phyloP scores from a whole-genome alignment of 2,113 vertebrate species.

The Hemichromis elongatus region DNA sequence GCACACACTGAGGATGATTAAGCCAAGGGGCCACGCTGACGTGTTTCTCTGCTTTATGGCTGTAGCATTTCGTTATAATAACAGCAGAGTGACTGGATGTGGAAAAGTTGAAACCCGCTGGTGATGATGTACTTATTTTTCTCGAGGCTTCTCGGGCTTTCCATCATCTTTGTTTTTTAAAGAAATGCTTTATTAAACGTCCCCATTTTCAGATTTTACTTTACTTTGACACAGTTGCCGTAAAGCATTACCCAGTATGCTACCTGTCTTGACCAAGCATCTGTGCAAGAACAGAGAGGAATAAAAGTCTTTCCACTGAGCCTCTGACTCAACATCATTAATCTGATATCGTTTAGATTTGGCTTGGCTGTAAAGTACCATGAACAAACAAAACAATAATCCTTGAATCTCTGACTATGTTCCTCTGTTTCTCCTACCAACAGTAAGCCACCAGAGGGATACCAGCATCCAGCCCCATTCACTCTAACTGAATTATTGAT shows the following conservation, averaged over 20 bases:
- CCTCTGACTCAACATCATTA: constrained; percentile 15
- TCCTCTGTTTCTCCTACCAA: constrained; percentile 12
- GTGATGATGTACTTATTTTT: not conserved
- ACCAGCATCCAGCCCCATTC: constrained; percentile 18
- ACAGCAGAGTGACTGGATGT: not conserved
- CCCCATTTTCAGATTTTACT: not conserved
- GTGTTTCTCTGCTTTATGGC: not conserved
- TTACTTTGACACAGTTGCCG: not conserved
- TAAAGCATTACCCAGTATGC: not conserved
- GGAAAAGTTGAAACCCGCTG: not conserved
- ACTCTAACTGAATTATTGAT: constrained; percentile 51
- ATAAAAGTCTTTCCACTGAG: not conserved
- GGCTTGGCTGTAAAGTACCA: not conserved
- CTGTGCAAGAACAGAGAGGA: not conserved
- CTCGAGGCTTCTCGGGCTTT: not conserved
- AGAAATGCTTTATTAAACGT: not conserved
- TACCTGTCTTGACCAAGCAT: not conserved
- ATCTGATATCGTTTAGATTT: not conserved
- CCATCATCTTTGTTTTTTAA: not conserved
- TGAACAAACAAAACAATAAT: constrained; percentile 42
- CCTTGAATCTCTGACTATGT: not conserved
- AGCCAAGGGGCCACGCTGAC: not conserved
- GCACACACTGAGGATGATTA: not conserved
- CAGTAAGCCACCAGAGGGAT: constrained; percentile 1
- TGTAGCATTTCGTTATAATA: not conserved